A percentile compares a stretch with the other conserved stretches of the same genome.
phyloP scores from a whole-genome alignment of 2,888 invertebrate species.

The Amphiduros pacificus region DNA sequence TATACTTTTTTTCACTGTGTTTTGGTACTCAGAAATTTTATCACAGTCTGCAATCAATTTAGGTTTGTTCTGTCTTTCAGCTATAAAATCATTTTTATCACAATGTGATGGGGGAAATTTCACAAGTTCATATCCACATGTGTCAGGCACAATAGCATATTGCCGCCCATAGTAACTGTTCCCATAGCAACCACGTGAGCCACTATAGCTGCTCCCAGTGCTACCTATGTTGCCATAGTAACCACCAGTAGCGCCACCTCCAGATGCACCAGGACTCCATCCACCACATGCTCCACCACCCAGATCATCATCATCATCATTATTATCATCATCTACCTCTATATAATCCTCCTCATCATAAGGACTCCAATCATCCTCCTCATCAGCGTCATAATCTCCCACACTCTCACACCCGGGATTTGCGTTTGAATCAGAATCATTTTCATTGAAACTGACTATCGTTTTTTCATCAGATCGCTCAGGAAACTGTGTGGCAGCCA shows the following conservation, averaged over 20 bases:
- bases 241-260: background rate
- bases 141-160: too few relatives aligned
- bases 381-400: background rate
- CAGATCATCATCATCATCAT: background rate
- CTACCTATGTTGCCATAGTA: background rate
- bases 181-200: too few relatives aligned
- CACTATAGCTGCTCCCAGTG: too few relatives aligned
- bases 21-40: too few relatives aligned
- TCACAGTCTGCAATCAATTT: too few relatives aligned
- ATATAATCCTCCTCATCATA: slow-evolving; percentile 1
- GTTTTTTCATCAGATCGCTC: background rate
- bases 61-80: too few relatives aligned
- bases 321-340: background rate
- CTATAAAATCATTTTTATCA: too few relatives aligned
- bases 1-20: background rate
- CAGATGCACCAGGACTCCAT: background rate
- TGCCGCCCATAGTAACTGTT: too few relatives aligned
- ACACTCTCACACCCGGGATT: background rate
- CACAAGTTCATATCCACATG: too few relatives aligned
- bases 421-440: background rate
- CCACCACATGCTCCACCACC: background rate
- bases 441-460: background rate
- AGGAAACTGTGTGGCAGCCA: background rate
- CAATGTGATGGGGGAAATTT: too few relatives aligned
- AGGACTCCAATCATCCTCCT: slow-evolving; percentile 2